These are phyloP conservation scores for Lepidurus apus DNA, from an alignment of 1,140 invertebrate genomes.

Conservation along the genomic window DNA sequence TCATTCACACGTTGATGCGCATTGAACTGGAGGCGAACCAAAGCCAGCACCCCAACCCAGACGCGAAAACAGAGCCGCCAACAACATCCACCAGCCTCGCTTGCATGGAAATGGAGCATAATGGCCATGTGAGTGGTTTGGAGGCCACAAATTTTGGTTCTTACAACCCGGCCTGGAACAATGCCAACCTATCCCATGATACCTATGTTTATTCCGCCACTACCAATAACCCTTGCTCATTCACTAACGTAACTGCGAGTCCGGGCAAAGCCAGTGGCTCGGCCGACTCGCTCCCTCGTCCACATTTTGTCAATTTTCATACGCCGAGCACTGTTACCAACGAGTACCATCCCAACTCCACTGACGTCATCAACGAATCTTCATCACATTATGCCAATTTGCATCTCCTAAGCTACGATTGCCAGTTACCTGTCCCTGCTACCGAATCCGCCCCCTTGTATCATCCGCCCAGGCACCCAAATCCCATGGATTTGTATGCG, in stretches of 20 bases:
- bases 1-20: conserved; percentile 93
- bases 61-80: conserved; percentile 10
- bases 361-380: neutral
- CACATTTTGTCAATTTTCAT: neutral
- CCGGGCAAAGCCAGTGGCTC: neutral
- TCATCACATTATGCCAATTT: conserved; percentile 8
- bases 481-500: neutral
- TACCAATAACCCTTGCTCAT: neutral
- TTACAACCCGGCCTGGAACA: neutral
- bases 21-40: conserved; percentile 84
- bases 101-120: conserved; percentile 24
- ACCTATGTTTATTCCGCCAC: neutral
- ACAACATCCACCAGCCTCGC: neutral
- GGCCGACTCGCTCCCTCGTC: neutral
- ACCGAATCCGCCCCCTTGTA: neutral
- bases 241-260: neutral
- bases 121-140: neutral
- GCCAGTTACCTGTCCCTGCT: neutral
- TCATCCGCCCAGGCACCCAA: neutral
- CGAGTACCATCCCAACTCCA: neutral
- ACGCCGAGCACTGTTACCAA: neutral
- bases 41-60: neutral
- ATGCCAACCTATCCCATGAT: neutral
- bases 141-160: neutral
- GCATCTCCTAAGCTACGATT: conserved; percentile 2